These are phyloP conservation scores for Phalacrocorax pelagicus DNA, from an alignment of 2,113 vertebrate species.

Conservation along the genomic window DNA sequence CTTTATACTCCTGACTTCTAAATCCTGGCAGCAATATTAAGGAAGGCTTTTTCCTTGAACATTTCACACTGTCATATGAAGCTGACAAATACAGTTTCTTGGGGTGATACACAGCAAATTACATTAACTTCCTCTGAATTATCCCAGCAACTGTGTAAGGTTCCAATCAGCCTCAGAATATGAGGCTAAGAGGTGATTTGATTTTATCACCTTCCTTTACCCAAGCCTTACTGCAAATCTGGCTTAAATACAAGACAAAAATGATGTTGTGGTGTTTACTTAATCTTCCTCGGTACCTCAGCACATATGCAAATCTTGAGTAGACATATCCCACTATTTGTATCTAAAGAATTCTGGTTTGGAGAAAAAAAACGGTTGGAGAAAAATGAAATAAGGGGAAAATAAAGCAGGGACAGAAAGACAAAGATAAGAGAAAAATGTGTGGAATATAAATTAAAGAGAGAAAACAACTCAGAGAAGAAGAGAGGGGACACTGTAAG, in stretches of 20 bases:
- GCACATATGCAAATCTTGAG: not conserved
- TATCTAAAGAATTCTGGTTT: not conserved
- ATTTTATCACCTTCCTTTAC: constrained; percentile 43
- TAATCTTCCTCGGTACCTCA: not conserved
- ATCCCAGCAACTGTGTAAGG: constrained; percentile 8
- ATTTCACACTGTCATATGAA: not conserved
- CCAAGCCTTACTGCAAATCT: not conserved
- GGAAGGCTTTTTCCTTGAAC: not conserved
- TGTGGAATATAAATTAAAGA: not conserved
- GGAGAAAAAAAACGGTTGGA: not conserved
- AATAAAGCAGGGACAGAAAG: not conserved
- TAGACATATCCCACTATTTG: not conserved
- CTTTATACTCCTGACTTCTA: not conserved
- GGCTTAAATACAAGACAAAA: constrained; percentile 36
- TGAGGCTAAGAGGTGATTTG: constrained; percentile 25
- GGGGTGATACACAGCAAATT: constrained; percentile 23
- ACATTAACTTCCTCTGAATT: constrained; percentile 50
- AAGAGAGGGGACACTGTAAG: not conserved
- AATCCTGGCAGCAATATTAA: not conserved
- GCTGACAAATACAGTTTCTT: constrained; percentile 22
- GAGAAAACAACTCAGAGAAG: not conserved
- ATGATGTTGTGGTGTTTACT: not conserved
- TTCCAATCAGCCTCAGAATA: constrained; percentile 35
- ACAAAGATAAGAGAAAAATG: constrained; percentile 3
- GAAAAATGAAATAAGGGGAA: not conserved